Conservation (phyloP, 2,113 vertebrate genomes). For the Porphyrio hochstetteri region DNA sequence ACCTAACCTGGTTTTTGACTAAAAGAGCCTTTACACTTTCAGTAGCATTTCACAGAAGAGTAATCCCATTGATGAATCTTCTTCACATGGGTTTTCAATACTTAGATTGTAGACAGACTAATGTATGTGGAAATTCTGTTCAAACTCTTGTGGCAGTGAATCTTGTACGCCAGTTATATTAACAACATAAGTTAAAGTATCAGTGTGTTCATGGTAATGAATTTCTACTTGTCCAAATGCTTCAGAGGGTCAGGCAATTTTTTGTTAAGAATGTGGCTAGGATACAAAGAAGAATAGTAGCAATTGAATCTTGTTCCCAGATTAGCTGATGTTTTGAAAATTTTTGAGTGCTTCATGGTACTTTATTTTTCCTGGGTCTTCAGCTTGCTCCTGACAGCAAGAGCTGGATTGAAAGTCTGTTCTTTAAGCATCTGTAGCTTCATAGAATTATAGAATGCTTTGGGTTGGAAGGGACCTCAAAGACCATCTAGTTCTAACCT, state of each 20-base stretch:
- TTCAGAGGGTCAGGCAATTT: background rate
- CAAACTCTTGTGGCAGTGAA: background rate
- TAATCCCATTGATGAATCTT: background rate
- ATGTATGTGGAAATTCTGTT: background rate
- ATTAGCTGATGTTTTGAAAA: background rate
- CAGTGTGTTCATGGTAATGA: background rate
- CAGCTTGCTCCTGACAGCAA: background rate
- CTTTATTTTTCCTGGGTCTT: conserved; percentile 9
- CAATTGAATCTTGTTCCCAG: background rate
- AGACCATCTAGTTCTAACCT: too few relatives aligned
- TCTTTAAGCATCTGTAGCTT: background rate
- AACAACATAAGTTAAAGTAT: background rate
- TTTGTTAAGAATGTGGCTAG: background rate
- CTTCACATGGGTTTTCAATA: background rate
- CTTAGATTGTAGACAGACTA: background rate
- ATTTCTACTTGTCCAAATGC: background rate
- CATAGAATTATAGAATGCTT: too few relatives aligned
- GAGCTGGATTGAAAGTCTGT: background rate
- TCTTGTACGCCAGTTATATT: background rate
- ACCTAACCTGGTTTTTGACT: background rate
- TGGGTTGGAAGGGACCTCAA: too few relatives aligned
- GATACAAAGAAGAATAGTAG: background rate
- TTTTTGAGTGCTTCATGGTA: background rate
- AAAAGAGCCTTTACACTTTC: background rate
- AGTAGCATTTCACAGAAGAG: background rate